Base-by-base conservation (phyloP, 2,888 invertebrate genomes). In the Caenorhabditis sp. region DNA sequence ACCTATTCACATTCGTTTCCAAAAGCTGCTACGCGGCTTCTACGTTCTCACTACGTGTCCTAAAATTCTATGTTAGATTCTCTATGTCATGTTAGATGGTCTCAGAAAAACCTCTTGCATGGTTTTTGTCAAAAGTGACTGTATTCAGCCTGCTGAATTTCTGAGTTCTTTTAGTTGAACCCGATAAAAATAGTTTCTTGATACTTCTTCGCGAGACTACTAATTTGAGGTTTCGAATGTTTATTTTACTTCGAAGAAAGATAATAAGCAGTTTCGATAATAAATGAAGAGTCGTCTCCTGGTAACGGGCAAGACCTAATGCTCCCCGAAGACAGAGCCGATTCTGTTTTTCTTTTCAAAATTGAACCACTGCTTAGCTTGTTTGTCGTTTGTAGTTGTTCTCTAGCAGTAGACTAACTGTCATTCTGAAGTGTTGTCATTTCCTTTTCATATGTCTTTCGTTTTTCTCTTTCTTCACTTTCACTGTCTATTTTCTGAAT, bases 1-100 rank as follows among this genome's bases (percentile, higher is more conserved):
- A 65, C 65, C 64, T 37, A 51, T 67, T 65, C 65, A 61, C 24
- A 53, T 44, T 9, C 67, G 51, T 55, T 76, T 61, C 67, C 44
- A 28, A 65, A 47, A 15, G 11, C 32, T 56, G 28, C 9, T 56
- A 6, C 55, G 47, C 44, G 47, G 24, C 62, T 32, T 32, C 40
- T 58, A 28, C 24, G 24, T 58, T 47, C 50, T n/a, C 9, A 32
- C 32, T 32, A 9, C 5, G 32, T 32, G n/a, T n/a, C n/a, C n/a
- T n/a, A n/a, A n/a, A n/a, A n/a, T n/a, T n/a, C n/a, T n/a, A n/a
- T n/a, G n/a, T n/a, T n/a, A n/a, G n/a, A n/a, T n/a, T n/a, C n/a
- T n/a, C n/a, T n/a, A n/a, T n/a, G n/a, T n/a, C n/a, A n/a, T n/a
- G n/a, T n/a, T n/a, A n/a, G n/a, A n/a, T n/a, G n/a, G n/a, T n/a